Percentiles rank a stretch among this genome's conserved stretches.
phyloP scores from a whole-genome alignment of 2,797 vertebrate species.

The Scolopax bukidnonensis region DNA sequence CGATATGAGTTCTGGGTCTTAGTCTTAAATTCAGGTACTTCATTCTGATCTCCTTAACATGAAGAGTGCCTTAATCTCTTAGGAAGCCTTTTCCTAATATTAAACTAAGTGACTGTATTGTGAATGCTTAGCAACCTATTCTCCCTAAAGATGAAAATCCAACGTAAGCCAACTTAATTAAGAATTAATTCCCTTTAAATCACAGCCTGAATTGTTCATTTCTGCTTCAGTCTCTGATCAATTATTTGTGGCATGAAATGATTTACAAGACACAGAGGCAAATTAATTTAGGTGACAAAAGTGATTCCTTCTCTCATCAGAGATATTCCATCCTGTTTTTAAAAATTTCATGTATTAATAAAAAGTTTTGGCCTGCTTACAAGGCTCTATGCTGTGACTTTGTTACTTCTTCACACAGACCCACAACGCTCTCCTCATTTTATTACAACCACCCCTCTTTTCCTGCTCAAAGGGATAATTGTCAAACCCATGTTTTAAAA shows the following conservation, averaged over 20 bases:
- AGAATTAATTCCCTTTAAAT: constrained; percentile 71
- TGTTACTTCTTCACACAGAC: neutral
- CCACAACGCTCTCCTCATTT: neutral
- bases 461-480: neutral
- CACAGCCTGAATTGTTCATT: constrained; percentile 47
- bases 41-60: neutral
- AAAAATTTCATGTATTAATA: neutral
- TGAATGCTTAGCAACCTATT: constrained; percentile 43
- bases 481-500: neutral
- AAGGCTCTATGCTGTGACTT: neutral
- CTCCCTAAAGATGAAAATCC: constrained; percentile 61
- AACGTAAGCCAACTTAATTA: constrained; percentile 70
- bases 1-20: neutral
- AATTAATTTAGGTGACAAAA: constrained; percentile 64
- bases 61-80: constrained; percentile 41
- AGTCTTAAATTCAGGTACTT: neutral
- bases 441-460: neutral
- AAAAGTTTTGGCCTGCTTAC: neutral
- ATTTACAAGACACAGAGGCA: constrained; percentile 38
- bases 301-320: neutral
- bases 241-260: constrained; percentile 49
- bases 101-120: neutral
- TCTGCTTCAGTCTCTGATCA: constrained; percentile 32
- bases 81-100: constrained; percentile 37
- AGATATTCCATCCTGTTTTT: neutral